Base-by-base conservation (phyloP, 2,113 vertebrate genomes). In the Phalacrocorax brasilianus region DNA sequence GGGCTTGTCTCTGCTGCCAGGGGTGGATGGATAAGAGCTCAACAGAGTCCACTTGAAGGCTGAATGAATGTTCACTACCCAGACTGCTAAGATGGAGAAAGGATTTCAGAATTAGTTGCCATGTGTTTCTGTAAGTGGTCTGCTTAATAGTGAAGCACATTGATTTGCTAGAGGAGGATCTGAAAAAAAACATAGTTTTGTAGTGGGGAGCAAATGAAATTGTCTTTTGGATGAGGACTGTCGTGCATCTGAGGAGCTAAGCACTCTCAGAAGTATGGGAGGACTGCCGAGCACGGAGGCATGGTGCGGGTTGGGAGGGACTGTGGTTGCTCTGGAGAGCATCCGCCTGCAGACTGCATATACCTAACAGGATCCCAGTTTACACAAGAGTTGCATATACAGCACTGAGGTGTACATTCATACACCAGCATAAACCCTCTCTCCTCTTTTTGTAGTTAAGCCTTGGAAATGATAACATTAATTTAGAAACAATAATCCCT, bases 51-150 rank as follows among this genome's bases (percentile, higher is more conserved):
- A 4, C 50, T 11, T 14, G 19, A 42, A 30, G 35, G 10, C 2
- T 38, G 45, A 32, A 13, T 12, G 26, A 21, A 28, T 27, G 28
- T 26, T 75, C 11, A 2, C 12, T 26, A 4, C 42, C 65, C 32
- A 49, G 35, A 4, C 72, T n/a, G 17, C 20, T 58, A 38, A 23
- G 0, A 16, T 12, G 18, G 30, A 14, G 27, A 74, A 88, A 32
- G 10, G 5, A 2, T 12, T 42, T 84, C 12, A 24, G 19, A 49
- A 20, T 27, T 17, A 32, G 38, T n/a, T 80, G 19, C 11, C 0
- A 0, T 28, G 4, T 16, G 2, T 49, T 75, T 83, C 32, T 49
- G 4, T 33, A 27, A 53, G 10, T 2, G 2, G 5, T n/a, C 27
- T 59, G 63, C 49, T 73, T 44, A 59, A 42, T 1, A 40, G 21